Evolutionary conservation across 2,113 vertebrate genomes (phyloP).

Genomic region (Aplodontia rufa): DNA sequence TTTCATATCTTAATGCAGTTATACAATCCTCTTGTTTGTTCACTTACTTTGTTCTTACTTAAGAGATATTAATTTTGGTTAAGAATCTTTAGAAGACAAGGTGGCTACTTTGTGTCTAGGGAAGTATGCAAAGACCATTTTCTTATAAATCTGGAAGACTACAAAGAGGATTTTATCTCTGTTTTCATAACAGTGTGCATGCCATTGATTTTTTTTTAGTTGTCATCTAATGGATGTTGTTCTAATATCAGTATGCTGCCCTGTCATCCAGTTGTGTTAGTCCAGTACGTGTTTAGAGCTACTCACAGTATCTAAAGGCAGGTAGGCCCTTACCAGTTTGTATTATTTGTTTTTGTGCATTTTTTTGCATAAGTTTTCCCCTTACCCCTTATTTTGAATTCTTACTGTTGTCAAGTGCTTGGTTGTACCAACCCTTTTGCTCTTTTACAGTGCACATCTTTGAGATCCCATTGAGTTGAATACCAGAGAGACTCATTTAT

Average conservation of each 20-base stretch:
- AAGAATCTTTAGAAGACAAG: neutral
- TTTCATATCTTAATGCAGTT: conserved; percentile 16
- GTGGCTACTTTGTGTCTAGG: neutral
- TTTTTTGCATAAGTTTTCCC: neutral
- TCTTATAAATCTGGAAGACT: neutral
- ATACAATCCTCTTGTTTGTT: neutral
- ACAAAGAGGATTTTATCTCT: neutral
- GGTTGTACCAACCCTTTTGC: neutral
- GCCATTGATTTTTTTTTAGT: neutral
- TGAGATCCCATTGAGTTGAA: neutral
- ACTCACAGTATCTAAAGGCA: neutral
- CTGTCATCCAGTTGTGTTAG: neutral
- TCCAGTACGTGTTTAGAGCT: too few species aligned
- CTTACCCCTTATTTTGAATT: neutral
- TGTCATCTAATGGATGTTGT: neutral
- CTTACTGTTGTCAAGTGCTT: neutral
- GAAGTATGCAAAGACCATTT: neutral
- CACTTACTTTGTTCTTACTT: neutral
- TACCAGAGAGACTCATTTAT: neutral
- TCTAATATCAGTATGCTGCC: neutral
- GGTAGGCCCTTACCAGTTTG: neutral
- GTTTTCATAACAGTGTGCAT: neutral
- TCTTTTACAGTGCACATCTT: neutral
- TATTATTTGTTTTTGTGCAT: neutral
- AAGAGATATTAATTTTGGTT: conserved; percentile 13